Conservation (phyloP, 2,797 vertebrate species). For the Pangasius sanitwongsei region DNA sequence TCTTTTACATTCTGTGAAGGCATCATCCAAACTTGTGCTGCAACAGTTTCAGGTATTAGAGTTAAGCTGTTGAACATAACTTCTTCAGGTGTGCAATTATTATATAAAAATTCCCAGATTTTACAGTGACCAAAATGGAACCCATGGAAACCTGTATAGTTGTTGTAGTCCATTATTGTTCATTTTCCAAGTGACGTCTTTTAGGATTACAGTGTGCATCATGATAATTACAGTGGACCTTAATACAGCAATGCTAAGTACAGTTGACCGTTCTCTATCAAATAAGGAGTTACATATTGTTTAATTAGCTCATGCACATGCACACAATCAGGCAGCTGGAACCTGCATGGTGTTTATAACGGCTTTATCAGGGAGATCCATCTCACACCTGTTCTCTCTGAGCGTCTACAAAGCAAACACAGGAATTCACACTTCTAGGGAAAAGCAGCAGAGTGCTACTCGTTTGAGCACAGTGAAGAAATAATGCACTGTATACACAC, state of each 20-base stretch:
- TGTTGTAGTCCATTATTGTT: neutral
- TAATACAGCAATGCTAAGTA: neutral
- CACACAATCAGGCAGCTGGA: conserved; percentile 58
- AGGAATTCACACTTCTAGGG: neutral
- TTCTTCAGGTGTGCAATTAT: neutral
- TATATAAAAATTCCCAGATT: neutral
- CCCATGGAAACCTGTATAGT: neutral
- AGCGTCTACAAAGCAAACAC: conserved; percentile 45
- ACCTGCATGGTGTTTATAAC: conserved; percentile 64
- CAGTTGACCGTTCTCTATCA: conserved; percentile 22
- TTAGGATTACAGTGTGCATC: too few relatives aligned
- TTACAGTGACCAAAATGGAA: neutral
- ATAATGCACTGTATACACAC: neutral
- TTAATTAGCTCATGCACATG: conserved; percentile 58
- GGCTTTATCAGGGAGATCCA: conserved; percentile 66
- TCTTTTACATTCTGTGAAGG: conserved; percentile 36
- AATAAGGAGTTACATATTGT: conserved; percentile 61
- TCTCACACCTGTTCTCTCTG: conserved; percentile 72
- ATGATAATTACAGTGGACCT: neutral
- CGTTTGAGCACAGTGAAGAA: neutral
- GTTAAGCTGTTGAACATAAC: neutral
- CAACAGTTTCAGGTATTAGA: neutral
- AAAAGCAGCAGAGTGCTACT: neutral
- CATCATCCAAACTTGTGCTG: conserved; percentile 21
- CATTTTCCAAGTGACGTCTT: neutral